Percentiles rank a stretch among this genome's conserved stretches.
phyloP scores from a whole-genome alignment of 2,113 vertebrate species.

The Spizaetus ornatus region DNA sequence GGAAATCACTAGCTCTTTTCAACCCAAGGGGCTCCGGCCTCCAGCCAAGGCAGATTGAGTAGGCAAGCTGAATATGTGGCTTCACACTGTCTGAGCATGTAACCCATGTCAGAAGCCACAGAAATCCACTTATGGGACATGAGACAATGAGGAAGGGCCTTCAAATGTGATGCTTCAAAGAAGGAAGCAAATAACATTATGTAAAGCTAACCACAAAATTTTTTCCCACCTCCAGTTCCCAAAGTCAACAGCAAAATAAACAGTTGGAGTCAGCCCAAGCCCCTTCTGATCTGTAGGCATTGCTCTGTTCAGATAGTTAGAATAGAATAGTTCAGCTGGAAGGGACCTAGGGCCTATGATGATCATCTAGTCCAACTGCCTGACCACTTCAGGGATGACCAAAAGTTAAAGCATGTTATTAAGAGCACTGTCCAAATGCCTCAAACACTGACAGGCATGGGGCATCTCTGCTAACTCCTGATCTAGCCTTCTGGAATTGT shows the following conservation, averaged over 20 bases:
- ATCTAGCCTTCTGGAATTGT: not conserved
- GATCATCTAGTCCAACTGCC: not conserved
- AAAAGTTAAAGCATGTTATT: not conserved
- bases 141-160: not conserved
- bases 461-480: not conserved
- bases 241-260: not conserved
- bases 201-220: not conserved
- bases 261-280: not conserved
- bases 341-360: not conserved
- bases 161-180: not conserved
- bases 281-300: not conserved
- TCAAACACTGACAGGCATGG: not conserved
- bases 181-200: not conserved
- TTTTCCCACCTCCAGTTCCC: not conserved
- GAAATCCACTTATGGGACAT: not conserved
- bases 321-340: not conserved
- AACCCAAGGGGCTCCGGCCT: not conserved
- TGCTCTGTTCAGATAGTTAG: not conserved
- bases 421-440: not conserved
- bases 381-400: not conserved
- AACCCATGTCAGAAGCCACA: not conserved
- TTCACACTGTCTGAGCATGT: not conserved
- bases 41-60: not conserved
- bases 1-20: not conserved
- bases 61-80: not conserved